Base-by-base conservation (phyloP, 2,888 invertebrate genomes). In the Therioaphis trifolii region DNA sequence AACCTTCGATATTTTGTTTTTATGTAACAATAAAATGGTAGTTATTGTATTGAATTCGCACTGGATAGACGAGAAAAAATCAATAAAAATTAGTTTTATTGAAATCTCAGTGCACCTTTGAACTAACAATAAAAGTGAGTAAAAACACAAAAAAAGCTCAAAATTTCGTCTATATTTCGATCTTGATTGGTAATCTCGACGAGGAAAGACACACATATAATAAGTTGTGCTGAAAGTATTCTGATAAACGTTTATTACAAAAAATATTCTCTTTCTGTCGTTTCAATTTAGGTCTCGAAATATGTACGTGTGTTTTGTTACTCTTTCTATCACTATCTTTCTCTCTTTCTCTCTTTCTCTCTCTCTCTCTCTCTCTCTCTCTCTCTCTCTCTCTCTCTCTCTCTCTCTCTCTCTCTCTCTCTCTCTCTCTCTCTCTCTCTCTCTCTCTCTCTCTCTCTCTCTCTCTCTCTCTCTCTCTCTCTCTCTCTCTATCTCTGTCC, bases 41-140 rank as follows among this genome's bases (percentile, higher is more conserved):
- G n/a, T n/a, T n/a, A n/a, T n/a, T n/a, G n/a, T n/a, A n/a, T n/a
- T n/a, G n/a, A n/a, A n/a, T n/a, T n/a, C n/a, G n/a, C n/a, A n/a
- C n/a, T n/a, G n/a, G n/a, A n/a, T n/a, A n/a, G n/a, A n/a, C n/a
- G n/a, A n/a, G n/a, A n/a, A n/a, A n/a, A n/a, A n/a, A n/a, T n/a
- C n/a, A n/a, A n/a, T n/a, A n/a, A n/a, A n/a, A n/a, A n/a, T 0
- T 24, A 68, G 68, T 68, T 78, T 68, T 68, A 68, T 68, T 78
- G 52, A 68, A 78, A 68, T 11, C 12, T 55, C 52, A 21, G 18
- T 4, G 15, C 3, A 78, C 52, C 18, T 52, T 71, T 21, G 43
- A 79, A 79, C 58, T 58, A 71, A 71, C 71, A 61, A 61, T 61
- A 29, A 71, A 46, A 27, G 14, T 40, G 15, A 21, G 29, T 21